Conservation (phyloP, 2,888 invertebrate species). For the Acanthopleura granulata region DNA sequence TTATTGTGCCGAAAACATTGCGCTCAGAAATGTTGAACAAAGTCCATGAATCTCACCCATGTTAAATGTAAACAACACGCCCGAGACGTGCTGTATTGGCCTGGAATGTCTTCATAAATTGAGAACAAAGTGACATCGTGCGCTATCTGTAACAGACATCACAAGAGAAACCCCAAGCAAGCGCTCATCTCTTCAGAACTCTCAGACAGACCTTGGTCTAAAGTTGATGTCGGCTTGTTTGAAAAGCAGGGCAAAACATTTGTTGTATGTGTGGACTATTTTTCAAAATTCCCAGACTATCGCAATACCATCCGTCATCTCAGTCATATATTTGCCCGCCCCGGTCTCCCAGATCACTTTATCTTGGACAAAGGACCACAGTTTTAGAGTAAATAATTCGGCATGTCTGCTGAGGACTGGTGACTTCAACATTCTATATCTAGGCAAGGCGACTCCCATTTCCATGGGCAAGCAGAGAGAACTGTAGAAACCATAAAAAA, state of each 20-base stretch:
- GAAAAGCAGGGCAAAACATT: constrained; percentile 21
- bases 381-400: constrained; percentile 24
- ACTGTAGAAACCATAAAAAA: constrained; percentile 27
- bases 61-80: constrained; percentile 26
- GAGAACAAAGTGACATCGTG: constrained; percentile 24
- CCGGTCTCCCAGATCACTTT: constrained; percentile 23
- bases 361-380: constrained; percentile 33
- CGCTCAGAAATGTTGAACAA: constrained; percentile 22
- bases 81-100: constrained; percentile 22
- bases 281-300: constrained; percentile 23
- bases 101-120: constrained; percentile 24
- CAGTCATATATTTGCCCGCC: constrained; percentile 9
- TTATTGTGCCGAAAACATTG: constrained; percentile 22
- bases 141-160: too few species aligned
- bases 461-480: constrained; percentile 30
- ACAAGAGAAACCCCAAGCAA: constrained; percentile 23
- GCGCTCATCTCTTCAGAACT: constrained; percentile 21
- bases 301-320: constrained; percentile 18
- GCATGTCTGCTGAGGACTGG: constrained; percentile 26
- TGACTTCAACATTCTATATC: background rate
- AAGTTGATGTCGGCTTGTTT: constrained; percentile 25
- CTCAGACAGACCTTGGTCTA: constrained; percentile 23
- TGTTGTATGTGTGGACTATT: constrained; percentile 27
- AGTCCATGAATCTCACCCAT: constrained; percentile 23
- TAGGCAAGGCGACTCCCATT: constrained; percentile 26